Evolutionary conservation across 2,888 invertebrate genomes (phyloP).

Genomic region (Branchipolynoe longqiensis): DNA sequence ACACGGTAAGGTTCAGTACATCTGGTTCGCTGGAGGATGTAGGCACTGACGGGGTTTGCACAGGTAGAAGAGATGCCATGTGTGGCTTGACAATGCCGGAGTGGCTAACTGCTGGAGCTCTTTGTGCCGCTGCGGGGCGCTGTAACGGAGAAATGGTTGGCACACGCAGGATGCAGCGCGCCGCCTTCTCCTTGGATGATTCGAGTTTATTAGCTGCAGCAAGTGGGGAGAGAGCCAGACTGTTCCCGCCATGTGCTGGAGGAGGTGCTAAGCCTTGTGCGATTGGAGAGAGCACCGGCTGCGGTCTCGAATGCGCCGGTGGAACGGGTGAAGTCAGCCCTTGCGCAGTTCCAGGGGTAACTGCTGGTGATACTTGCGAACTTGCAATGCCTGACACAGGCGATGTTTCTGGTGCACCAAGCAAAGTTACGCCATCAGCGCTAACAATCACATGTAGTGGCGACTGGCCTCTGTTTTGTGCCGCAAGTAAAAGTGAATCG

Average conservation of each 20-base stretch:
- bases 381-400: neutral
- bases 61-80: too few species aligned
- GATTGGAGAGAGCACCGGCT: neutral
- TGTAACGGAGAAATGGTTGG: constrained; percentile 46
- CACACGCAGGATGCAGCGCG: neutral
- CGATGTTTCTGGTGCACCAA: constrained; percentile 1
- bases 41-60: too few species aligned
- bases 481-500: neutral
- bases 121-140: neutral
- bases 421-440: constrained; percentile 28
- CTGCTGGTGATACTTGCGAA: neutral
- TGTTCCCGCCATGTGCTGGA: constrained; percentile 12
- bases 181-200: neutral
- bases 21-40: neutral
- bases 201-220: neutral
- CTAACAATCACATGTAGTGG: constrained; percentile 35
- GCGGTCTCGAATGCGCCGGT: constrained; percentile 6
- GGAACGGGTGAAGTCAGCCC: neutral
- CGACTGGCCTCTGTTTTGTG: constrained; percentile 13
- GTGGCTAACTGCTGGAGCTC: neutral
- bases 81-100: too few species aligned
- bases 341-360: neutral
- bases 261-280: neutral
- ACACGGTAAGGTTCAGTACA: constrained; percentile 2
- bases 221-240: neutral